Evolutionary conservation across 1,140 invertebrate species (phyloP), one percentile per base, ranked within the genome.

Genomic region (Cyphomyrmex costatus): DNA sequence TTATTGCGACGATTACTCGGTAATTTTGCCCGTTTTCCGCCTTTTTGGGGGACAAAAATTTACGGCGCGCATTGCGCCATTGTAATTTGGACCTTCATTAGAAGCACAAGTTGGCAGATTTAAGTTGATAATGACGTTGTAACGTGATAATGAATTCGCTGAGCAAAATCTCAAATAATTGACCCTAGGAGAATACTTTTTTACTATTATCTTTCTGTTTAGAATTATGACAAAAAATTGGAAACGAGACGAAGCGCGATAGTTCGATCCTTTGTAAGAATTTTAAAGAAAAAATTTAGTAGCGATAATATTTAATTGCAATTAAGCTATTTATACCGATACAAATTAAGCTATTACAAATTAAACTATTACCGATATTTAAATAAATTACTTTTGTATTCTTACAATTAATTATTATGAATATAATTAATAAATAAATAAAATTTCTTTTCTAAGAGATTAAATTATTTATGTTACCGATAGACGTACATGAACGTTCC

Each of bases 111-210:
- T 33, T 79, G 78, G 51, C 27, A n/a, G 58, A 71, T 82, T 80
- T 70, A 36, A 53, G 63, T 65, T 83, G 79, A 73, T 83, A 83
- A 83, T 60, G 49, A 73, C 51, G 78, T 71, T 60, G 36, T 56
- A 16, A 36, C 66, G 36, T 27, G 51, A 46, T 74, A 83, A 83
- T 73, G 68, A 61, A 83, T 60, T 73, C 24, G 27, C 49, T 19
- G 30, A 70, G 24, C 14, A 6, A 21, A 61, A 60, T 83, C 27
- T 76, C 19, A 51, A 60, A 65, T 85, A 30, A 33, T 30, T 42
- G 21, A 79, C 4, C 27, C 12, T 27, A 27, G 24, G 27, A 58
- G 14, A 56, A 36, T 46, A 76, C 27, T 33, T 60, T n/a, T 19
- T n/a, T 77, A 16, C 10, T 61, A 51, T 63, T 51, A 21, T 77